Conservation (phyloP, 2,888 invertebrate species). For the Hemaris fuciformis region DNA sequence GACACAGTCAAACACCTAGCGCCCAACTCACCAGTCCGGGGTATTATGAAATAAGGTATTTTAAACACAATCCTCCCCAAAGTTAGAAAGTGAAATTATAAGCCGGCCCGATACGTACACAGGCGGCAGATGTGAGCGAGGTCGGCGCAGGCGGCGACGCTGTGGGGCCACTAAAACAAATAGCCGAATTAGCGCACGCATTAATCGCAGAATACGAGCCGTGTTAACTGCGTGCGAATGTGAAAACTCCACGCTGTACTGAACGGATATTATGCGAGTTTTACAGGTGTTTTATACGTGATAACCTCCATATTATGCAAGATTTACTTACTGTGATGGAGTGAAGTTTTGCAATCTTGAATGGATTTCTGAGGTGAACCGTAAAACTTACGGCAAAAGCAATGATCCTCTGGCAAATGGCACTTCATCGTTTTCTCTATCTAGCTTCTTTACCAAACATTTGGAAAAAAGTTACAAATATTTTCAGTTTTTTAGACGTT, state of each 20-base stretch:
- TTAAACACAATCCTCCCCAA: background rate
- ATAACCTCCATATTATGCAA: background rate
- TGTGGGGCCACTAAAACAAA: conserved; percentile 44
- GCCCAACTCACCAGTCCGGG: background rate
- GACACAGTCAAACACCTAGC: background rate
- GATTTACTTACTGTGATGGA: background rate
- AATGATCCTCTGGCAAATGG: too few species aligned
- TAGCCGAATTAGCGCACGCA: conserved; percentile 31
- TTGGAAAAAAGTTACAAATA: too few species aligned
- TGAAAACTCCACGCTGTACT: background rate
- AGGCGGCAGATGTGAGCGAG: conserved; percentile 5
- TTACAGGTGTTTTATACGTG: background rate
- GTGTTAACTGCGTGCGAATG: conserved; percentile 10
- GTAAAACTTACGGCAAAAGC: background rate
- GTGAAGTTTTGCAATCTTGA: background rate
- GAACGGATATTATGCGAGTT: background rate
- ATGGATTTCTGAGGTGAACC: background rate
- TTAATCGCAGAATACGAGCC: conserved; percentile 32
- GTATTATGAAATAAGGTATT: background rate
- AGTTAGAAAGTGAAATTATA: conserved; percentile 12
- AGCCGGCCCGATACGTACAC: background rate
- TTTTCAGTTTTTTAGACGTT: too few species aligned
- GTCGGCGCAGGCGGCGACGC: conserved; percentile 20
- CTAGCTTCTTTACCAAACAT: too few species aligned
- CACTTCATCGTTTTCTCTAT: too few species aligned